Evolutionary conservation across 2,797 vertebrate genomes (phyloP), one percentile per base, ranked within the genome.

Genomic region (Carduelis carduelis): DNA sequence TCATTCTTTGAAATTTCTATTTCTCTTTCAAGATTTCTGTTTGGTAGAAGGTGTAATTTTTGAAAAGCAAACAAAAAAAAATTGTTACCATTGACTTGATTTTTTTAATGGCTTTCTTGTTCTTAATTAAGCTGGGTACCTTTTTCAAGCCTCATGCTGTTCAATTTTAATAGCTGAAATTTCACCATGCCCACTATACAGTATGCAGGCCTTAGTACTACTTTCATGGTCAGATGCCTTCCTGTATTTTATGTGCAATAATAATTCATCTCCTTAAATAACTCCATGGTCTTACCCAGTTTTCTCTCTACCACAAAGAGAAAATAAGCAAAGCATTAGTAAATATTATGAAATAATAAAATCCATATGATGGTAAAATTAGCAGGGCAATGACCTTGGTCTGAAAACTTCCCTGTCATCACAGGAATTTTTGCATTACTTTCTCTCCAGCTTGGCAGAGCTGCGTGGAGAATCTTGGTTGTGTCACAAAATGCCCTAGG

Each of bases 281-380:
- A 50, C 68, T 77, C 44, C 49, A 57, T 70, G 53, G 8, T 56
- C 56, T 70, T 60, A 44, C 50, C 43, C 66, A 77, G 59, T 27
- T 87, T 83, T 69, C 50, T 72, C 35, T 65, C 52, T 64, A n/a
- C 52, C 37, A 56, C 52, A 68, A 89, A 95, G 69, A 86, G 80
- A 91, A 95, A 95, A 93, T 72, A 97, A 96, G 83, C 83, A 84
- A 77, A 94, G 56, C 47, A 80, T 93, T 80, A 70, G 75, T 85
- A 95, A 92, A 93, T 94, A 94, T 83, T 96, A 44, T 92, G 64
- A 83, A 90, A 80, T 92, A 92, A 95, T 92, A 68, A 92, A 95
- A 84, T 71, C 56, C 71, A 39, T 37, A n/a, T 30, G 63, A 82
- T 24, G 63, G 60, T 63, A 92, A 90, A 90, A 92, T 66, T 87